Evolutionary conservation across 1,140 invertebrate genomes (phyloP).

Genomic region (Macrobrachium rosenbergii): DNA sequence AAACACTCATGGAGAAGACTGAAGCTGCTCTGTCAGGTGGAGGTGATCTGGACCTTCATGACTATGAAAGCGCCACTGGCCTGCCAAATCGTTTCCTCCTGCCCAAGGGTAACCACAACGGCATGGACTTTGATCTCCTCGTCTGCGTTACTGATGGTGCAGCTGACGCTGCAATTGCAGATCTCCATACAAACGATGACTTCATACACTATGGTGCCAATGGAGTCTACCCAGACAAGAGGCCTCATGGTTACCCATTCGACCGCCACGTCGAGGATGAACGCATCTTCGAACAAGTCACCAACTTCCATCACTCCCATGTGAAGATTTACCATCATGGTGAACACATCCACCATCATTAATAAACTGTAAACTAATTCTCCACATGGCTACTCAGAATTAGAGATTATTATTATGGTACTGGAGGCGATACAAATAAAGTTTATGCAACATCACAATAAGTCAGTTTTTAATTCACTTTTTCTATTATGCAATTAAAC

Average conservation of each 20-base stretch:
- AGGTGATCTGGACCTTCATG: not conserved
- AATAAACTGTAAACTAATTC: not conserved
- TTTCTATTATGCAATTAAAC: too few species aligned
- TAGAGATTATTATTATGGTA: too few species aligned
- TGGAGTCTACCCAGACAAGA: constrained; percentile 58
- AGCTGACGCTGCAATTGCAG: constrained; percentile 65
- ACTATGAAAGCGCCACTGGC: constrained; percentile 31
- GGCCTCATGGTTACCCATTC: constrained; percentile 59
- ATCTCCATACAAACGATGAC: constrained; percentile 50
- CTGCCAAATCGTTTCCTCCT: constrained; percentile 48
- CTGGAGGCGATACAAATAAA: too few species aligned
- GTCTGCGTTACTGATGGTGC: constrained; percentile 67
- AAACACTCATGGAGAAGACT: constrained; percentile 22
- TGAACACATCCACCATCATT: constrained; percentile 18
- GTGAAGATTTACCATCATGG: constrained; percentile 70
- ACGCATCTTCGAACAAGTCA: constrained; percentile 70
- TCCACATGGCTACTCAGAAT: too few species aligned
- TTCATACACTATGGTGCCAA: constrained; percentile 53
- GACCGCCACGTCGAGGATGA: constrained; percentile 59
- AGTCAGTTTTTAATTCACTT: too few species aligned
- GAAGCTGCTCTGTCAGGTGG: constrained; percentile 15
- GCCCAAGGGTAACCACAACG: constrained; percentile 67
- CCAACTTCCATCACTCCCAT: constrained; percentile 77
- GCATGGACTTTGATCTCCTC: constrained; percentile 70
- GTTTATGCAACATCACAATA: too few species aligned